Evolutionary conservation across 2,113 vertebrate genomes (phyloP).

Genomic region (Corapipo altera): DNA sequence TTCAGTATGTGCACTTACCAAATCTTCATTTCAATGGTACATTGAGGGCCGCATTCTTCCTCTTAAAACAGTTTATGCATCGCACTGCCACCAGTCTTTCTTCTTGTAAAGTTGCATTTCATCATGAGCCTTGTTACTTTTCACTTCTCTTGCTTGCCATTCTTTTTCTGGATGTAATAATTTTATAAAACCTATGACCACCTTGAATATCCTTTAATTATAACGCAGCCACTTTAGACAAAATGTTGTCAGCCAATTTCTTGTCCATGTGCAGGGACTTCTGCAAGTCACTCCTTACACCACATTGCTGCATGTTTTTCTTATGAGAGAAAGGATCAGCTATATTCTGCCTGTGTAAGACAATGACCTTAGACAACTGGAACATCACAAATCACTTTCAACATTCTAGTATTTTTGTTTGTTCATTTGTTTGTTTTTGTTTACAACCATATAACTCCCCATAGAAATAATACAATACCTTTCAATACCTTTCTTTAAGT

Average conservation of each 20-base stretch:
- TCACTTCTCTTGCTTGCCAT: not conserved
- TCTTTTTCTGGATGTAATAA: not conserved
- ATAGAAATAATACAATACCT: not conserved
- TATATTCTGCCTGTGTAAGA: not conserved
- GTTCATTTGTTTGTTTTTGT: not conserved
- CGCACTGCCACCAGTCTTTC: not conserved
- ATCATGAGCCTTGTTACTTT: not conserved
- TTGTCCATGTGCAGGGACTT: not conserved
- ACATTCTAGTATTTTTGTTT: not conserved
- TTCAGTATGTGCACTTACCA: not conserved
- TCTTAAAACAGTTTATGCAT: not conserved
- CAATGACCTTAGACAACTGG: not conserved
- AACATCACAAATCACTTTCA: conserved; percentile 42
- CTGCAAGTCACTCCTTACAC: not conserved
- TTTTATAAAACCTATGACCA: not conserved
- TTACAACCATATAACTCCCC: conserved; percentile 4
- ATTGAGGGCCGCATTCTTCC: not conserved
- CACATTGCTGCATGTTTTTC: not conserved
- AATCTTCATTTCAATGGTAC: not conserved
- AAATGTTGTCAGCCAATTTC: not conserved
- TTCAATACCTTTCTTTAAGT: not conserved
- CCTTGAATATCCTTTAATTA: not conserved
- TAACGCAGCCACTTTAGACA: not conserved
- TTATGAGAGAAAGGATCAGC: not conserved
- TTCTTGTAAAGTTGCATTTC: not conserved